Conservation (phyloP, 2,797 vertebrate species). For the Dermochelys coriacea region DNA sequence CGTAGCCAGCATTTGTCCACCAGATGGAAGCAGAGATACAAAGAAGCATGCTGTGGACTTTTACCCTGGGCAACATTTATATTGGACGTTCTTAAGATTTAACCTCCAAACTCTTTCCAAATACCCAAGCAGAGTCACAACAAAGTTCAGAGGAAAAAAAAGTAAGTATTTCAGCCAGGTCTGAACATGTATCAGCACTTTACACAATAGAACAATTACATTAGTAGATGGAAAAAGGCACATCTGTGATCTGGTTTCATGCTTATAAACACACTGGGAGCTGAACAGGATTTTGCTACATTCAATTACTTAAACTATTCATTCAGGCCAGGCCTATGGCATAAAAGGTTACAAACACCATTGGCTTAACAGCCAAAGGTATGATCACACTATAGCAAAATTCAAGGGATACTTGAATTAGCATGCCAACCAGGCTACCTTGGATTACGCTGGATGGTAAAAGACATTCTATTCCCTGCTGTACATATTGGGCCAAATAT, state of each 20-base stretch:
- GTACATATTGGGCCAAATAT: neutral
- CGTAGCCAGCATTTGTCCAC: slow-evolving; percentile 66
- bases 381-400: neutral
- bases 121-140: neutral
- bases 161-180: neutral
- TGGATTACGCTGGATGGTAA: neutral
- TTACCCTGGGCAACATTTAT: neutral
- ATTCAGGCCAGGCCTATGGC: accelerated
- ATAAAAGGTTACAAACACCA: neutral
- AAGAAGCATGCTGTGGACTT: accelerated
- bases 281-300: neutral
- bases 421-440: neutral
- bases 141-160: accelerated
- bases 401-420: neutral
- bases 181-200: neutral
- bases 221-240: neutral
- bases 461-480: neutral
- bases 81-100: neutral
- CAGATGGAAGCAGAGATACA: slow-evolving; percentile 77
- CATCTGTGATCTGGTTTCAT: neutral
- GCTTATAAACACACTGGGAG: accelerated
- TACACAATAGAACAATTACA: accelerated
- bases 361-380: neutral
- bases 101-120: neutral
- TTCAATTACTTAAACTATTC: accelerated